These are phyloP conservation scores for Antigone vipio DNA, from an alignment of 2,113 vertebrate genomes.

Conservation along the genomic window DNA sequence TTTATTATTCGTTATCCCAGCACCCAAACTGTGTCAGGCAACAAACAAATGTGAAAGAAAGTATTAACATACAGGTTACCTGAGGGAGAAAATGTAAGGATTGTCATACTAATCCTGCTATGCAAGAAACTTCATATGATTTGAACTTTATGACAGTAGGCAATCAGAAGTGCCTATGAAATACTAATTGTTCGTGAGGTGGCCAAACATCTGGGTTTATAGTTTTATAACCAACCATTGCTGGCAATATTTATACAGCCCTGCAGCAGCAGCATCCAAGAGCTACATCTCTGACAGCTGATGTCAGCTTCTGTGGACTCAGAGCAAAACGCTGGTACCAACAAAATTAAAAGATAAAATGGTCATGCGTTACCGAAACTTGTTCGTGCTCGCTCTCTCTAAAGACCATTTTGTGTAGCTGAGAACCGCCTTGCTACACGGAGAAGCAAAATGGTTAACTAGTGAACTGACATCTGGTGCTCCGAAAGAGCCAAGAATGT, in stretches of 20 bases:
- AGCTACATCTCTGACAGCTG: not conserved
- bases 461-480: conserved; percentile 41
- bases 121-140: not conserved
- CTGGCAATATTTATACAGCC: not conserved
- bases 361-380: not conserved
- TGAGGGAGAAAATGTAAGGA: not conserved
- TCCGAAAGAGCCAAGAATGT: conserved; percentile 1
- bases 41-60: not conserved
- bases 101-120: not conserved
- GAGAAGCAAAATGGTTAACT: conserved; percentile 41
- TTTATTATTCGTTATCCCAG: not conserved
- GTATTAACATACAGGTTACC: not conserved
- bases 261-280: not conserved
- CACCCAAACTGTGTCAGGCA: not conserved
- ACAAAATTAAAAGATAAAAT: not conserved
- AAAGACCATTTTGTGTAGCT: not conserved
- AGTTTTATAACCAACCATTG: not conserved
- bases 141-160: not conserved
- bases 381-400: not conserved
- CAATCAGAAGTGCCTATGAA: not conserved
- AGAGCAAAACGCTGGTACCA: not conserved
- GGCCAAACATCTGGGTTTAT: not conserved
- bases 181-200: not conserved
- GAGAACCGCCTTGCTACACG: not conserved
- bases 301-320: not conserved